phyloP scores from a whole-genome alignment of 2,797 vertebrate species.

The Hyperoplus lanceolatus region DNA sequence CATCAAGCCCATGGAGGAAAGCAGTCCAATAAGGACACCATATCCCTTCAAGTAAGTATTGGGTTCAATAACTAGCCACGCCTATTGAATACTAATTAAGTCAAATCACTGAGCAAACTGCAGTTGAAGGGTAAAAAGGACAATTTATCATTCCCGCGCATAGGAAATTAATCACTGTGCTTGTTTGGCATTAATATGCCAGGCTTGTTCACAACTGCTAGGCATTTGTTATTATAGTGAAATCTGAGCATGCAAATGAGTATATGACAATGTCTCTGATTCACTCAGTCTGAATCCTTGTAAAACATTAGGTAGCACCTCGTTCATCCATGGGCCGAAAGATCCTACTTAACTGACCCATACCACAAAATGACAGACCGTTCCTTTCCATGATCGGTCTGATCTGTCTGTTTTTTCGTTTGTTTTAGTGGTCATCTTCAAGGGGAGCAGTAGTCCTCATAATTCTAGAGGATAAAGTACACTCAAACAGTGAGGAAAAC shows the following conservation, averaged over 20 bases:
- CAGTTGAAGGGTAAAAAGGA: slow-evolving; percentile 79
- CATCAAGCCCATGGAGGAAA: slow-evolving; percentile 52
- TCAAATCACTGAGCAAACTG: slow-evolving; percentile 73
- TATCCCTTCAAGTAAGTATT: slow-evolving; percentile 78
- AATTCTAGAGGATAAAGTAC: slow-evolving; percentile 56
- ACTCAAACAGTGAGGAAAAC: slow-evolving; percentile 51
- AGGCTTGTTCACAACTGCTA: slow-evolving; percentile 60
- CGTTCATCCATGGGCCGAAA: slow-evolving; percentile 55
- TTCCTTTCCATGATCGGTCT: slow-evolving; percentile 20
- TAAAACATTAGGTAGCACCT: slow-evolving; percentile 66
- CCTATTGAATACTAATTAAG: slow-evolving; percentile 77
- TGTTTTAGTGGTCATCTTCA: slow-evolving; percentile 55
- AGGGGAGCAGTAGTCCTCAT: slow-evolving; percentile 54
- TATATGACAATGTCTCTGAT: slow-evolving; percentile 47
- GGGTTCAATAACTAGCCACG: slow-evolving; percentile 73
- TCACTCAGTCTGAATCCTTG: slow-evolving; percentile 53
- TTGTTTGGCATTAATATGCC: slow-evolving; percentile 74
- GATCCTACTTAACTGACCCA: slow-evolving; percentile 41
- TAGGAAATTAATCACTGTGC: slow-evolving; percentile 71
- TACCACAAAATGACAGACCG: slow-evolving; percentile 44
- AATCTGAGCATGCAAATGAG: slow-evolving; percentile 71
- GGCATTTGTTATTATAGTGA: slow-evolving; percentile 57
- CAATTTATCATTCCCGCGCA: slow-evolving; percentile 73
- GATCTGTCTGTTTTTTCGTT: slow-evolving; percentile 35
- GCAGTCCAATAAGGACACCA: slow-evolving; percentile 68